Evolutionary conservation across 23 tunicate species (phyloP), one percentile per base, ranked within the genome.

Genomic region (Halocynthia roretzi): DNA sequence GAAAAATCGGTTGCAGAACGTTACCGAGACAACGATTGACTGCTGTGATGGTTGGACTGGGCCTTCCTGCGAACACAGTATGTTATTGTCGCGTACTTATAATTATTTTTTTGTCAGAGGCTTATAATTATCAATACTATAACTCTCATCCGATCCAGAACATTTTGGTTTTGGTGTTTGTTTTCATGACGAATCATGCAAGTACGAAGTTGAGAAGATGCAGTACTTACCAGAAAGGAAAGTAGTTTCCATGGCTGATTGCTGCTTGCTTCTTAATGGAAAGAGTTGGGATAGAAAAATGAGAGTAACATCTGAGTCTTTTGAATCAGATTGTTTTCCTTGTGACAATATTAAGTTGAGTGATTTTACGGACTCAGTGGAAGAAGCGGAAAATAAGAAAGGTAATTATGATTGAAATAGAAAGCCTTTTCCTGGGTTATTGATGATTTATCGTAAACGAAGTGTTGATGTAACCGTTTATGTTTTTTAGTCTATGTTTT

Each of bases 191-290:
- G 51, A 80, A 18, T 7, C n/a, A 53, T 69, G 65, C 66, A 7
- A 44, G 77, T 21, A 60, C 7, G 53, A n/a, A 15, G 22, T 58
- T 8, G 61, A 11, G 51, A 58, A 71, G 57, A 64, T 72, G 66
- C 56, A 73, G 2, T 54, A 18, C 23, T 40, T 15, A 8, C 10
- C 10, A 54, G 9, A 2, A 53, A 44, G 52, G 52, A 56, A 23
- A 58, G 75, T 51, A 40, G 54, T 76, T 20, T 50, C 87, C 52
- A 67, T 44, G 21, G 84, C 61, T 7, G 69, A 77, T 17, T 85
- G 90, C 57, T 85, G 90, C 63, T 50, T 17, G 21, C 56, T 80
- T 44, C 53, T 85, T 52, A 78, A 80, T 8, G 84, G 90, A 44
- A 80, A 61, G 56, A 58, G 83, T 20, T 85, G 90, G 90, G 6